Percentiles rank a stretch among this genome's conserved stretches.
phyloP scores from a whole-genome alignment of 2,888 invertebrate genomes.

The Conomelus anceps region DNA sequence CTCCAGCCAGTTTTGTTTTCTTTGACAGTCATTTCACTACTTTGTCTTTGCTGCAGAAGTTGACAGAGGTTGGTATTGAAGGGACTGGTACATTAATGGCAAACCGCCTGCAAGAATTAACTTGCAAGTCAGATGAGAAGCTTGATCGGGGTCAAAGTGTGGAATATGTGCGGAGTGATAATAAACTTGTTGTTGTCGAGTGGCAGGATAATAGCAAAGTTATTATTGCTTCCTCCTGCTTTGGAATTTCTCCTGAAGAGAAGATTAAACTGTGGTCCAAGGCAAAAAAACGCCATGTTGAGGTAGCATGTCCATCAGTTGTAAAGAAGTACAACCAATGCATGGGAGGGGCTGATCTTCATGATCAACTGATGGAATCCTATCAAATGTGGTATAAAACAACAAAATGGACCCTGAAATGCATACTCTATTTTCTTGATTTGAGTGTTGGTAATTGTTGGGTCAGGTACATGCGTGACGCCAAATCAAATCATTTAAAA shows the following conservation, averaged over 20 bases:
- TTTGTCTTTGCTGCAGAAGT: background rate
- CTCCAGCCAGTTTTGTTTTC: background rate
- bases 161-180: background rate
- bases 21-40: background rate
- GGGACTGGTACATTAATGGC: background rate
- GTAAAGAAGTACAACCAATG: background rate
- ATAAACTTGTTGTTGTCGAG: background rate
- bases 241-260: background rate
- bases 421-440: conserved; percentile 5
- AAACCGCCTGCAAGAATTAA: background rate
- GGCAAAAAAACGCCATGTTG: background rate
- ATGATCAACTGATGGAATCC: conserved; percentile 18
- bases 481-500: background rate
- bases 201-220: background rate
- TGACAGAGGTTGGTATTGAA: background rate
- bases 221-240: background rate
- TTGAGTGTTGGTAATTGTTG: conserved; percentile 7
- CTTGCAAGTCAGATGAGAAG: background rate
- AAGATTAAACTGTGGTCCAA: background rate
- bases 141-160: background rate
- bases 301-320: background rate
- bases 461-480: background rate
- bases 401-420: conserved; percentile 9
- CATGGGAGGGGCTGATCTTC: conserved; percentile 4
- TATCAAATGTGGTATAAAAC: background rate